These are phyloP conservation scores for Dendrocopos noguchii DNA, from an alignment of 2,113 vertebrate genomes.

Conservation along the genomic window DNA sequence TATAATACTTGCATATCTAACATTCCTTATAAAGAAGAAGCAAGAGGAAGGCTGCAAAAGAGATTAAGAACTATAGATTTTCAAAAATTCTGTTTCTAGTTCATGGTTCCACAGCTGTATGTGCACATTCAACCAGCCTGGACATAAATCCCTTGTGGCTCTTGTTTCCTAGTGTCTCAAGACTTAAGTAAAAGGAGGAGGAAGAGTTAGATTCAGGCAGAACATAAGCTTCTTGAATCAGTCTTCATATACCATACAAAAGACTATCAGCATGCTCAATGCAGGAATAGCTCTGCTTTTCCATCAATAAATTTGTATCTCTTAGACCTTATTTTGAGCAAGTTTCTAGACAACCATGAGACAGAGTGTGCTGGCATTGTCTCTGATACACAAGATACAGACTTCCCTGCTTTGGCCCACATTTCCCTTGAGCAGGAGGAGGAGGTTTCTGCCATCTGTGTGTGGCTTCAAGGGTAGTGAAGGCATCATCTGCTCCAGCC, in stretches of 20 bases:
- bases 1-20: neutral
- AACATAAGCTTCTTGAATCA: neutral
- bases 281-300: neutral
- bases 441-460: neutral
- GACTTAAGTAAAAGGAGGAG: neutral
- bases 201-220: neutral
- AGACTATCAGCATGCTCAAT: neutral
- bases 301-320: neutral
- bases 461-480: neutral
- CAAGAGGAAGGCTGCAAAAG: neutral
- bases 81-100: neutral
- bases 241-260: neutral
- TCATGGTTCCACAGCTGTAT: accelerated
- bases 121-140: neutral
- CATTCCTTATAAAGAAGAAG: neutral
- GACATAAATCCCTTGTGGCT: neutral
- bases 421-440: neutral
- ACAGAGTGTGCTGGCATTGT: neutral
- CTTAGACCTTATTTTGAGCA: neutral
- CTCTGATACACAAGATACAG: accelerated
- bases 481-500: accelerated
- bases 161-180: neutral
- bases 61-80: neutral
- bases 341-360: neutral
- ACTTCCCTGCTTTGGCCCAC: neutral